phyloP scores from a whole-genome alignment of 2,797 vertebrate species.

The Etheostoma nigrum region DNA sequence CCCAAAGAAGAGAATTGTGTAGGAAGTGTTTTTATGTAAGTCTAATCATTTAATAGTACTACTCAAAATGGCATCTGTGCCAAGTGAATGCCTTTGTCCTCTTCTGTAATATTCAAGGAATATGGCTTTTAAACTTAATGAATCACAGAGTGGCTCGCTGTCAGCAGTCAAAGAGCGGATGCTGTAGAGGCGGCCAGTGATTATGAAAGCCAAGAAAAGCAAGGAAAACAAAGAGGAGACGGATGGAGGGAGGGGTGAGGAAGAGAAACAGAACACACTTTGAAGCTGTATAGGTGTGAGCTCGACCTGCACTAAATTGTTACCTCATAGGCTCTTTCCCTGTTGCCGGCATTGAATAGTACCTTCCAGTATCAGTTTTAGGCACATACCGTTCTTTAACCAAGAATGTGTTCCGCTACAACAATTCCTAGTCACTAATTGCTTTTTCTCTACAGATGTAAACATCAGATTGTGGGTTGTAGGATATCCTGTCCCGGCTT shows the following conservation, averaged over 20 bases:
- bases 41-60: too few species aligned
- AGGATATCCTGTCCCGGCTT: constrained; percentile 42
- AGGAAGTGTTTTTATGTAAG: too few species aligned
- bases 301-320: background rate
- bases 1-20: too few species aligned
- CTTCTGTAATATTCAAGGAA: background rate
- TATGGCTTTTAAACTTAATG: background rate
- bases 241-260: background rate
- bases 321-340: background rate
- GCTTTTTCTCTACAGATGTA: constrained; percentile 8
- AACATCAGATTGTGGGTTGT: constrained; percentile 33
- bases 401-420: background rate
- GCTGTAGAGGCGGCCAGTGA: background rate
- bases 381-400: background rate
- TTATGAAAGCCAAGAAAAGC: background rate
- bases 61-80: too few species aligned
- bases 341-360: background rate
- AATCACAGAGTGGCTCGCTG: background rate
- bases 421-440: background rate
- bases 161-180: background rate
- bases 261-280: background rate
- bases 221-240: background rate
- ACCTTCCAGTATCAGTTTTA: background rate
- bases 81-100: background rate
- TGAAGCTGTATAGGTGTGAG: background rate